phyloP scores from a whole-genome alignment of 64 coral and sea anemone species.

The Actinia tenebrosa region DNA sequence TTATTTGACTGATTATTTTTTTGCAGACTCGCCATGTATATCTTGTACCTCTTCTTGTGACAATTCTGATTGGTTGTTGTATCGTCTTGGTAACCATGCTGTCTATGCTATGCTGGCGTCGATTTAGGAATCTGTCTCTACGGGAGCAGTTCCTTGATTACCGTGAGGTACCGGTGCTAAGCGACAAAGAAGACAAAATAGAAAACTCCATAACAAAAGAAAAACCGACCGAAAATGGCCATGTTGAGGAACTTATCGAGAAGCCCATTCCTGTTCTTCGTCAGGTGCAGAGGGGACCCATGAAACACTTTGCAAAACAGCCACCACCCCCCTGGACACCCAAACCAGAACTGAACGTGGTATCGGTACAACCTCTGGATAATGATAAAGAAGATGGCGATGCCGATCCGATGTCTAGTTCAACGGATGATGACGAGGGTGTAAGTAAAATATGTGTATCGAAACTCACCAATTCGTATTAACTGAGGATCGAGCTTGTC shows the following conservation, averaged over 20 bases:
- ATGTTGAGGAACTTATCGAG: constrained; percentile 33
- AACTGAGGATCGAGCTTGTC: too few relatives aligned
- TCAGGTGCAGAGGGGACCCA: constrained; percentile 24
- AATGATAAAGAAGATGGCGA: constrained; percentile 69
- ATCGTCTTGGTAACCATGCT: constrained; percentile 57
- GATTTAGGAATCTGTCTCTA: constrained; percentile 73
- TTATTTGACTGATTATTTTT: not conserved
- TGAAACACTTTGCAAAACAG: constrained; percentile 36
- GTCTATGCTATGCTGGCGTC: constrained; percentile 80
- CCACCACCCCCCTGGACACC: constrained; percentile 83
- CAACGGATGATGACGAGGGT: constrained; percentile 64
- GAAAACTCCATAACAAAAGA: not conserved
- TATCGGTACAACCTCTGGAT: constrained; percentile 90
- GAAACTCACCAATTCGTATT: too few relatives aligned
- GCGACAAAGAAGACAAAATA: constrained; percentile 46
- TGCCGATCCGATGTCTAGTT: constrained; percentile 51
- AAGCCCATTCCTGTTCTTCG: constrained; percentile 23
- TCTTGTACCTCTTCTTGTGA: constrained; percentile 40
- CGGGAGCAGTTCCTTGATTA: constrained; percentile 90
- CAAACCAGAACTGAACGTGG: constrained; percentile 89
- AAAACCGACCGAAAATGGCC: constrained; percentile 23
- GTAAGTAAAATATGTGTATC: not conserved
- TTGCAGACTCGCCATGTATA: not conserved
- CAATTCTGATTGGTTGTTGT: constrained; percentile 35
- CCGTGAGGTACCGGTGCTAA: constrained; percentile 57